Conservation (phyloP, 2,113 vertebrate species). For the Camelus bactrianus region DNA sequence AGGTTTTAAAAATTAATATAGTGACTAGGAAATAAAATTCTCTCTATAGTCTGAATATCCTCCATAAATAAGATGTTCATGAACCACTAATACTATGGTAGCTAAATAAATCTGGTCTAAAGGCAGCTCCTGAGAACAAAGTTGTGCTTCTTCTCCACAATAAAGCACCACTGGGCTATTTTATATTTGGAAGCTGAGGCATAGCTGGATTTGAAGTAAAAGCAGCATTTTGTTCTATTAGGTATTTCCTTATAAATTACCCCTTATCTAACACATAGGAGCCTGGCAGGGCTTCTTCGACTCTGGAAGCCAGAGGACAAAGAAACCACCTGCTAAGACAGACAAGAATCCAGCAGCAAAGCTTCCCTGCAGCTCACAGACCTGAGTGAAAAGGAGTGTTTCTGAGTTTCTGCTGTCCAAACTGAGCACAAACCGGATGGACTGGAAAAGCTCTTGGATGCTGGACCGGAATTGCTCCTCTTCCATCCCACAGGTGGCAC, state of each 20-base stretch:
- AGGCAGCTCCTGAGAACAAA: conserved; percentile 15
- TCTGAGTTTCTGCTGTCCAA: conserved; percentile 98
- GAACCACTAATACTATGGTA: not conserved
- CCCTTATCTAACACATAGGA: not conserved
- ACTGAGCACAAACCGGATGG: conserved; percentile 98
- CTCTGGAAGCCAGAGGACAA: conserved; percentile 9
- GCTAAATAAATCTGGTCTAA: conserved; percentile 2
- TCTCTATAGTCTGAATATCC: not conserved
- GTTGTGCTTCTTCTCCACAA: not conserved
- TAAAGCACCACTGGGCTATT: not conserved
- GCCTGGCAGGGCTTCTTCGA: not conserved
- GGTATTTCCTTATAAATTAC: conserved; percentile 34
- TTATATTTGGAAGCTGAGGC: conserved; percentile 31
- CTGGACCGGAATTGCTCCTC: conserved; percentile 97
- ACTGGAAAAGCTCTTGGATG: conserved; percentile 98
- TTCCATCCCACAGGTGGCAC: conserved; percentile 98
- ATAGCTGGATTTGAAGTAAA: conserved; percentile 30
- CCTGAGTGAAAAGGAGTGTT: conserved; percentile 98
- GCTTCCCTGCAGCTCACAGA: conserved; percentile 82
- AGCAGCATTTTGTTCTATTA: not conserved
- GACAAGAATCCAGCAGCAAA: not conserved
- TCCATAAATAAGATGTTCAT: conserved; percentile 37
- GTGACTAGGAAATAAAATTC: conserved; percentile 58
- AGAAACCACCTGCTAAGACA: conserved; percentile 57
- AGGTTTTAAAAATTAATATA: conserved; percentile 12